Base-by-base conservation (phyloP, 2,797 vertebrate species). In the Dallia pectoralis region DNA sequence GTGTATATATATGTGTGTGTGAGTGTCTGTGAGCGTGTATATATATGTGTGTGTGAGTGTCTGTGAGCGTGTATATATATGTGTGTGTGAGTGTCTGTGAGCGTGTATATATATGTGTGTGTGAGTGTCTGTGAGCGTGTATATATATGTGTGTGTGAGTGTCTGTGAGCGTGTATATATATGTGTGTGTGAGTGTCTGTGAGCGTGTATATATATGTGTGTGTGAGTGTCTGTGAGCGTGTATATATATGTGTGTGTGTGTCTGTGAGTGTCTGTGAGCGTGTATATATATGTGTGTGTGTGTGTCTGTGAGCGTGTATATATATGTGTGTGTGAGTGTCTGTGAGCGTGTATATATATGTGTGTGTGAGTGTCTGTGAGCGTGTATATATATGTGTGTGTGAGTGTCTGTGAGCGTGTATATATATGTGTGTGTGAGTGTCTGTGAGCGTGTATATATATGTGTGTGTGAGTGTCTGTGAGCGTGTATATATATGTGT, bases 401-500 rank as follows among this genome's bases (percentile, higher is more conserved):
- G 72, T 27, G 16, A 44, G 72, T 33, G 15, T 44, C 32, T 30
- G 66, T 69, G 25, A 29, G 51, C 47, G 48, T 67, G 72, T 40
- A 22, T 29, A 15, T 49, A 14, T 47, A 44, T 32, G 62, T 47
- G 51, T 67, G n/a, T 73, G 56, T n/a, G n/a, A n/a, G n/a, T n/a
- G n/a, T n/a, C n/a, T n/a, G n/a, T n/a, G n/a, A n/a, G n/a, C n/a
- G n/a, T n/a, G n/a, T n/a, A n/a, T n/a, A n/a, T n/a, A n/a, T n/a
- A n/a, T n/a, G n/a, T n/a, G n/a, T 68, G 51, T 56, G 72, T 27
- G 16, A 44, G 72, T 33, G 15, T 44, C 32, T 30, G 66, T 69
- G 25, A 29, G 51, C 47, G 48, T 67, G 72, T 40, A 22, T 29
- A 15, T 49, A 14, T 47, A 44, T 32, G 62, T 47, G 51, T 67